These are phyloP conservation scores for Cinclus cinclus DNA, from an alignment of 2,113 vertebrate genomes.

Conservation along the genomic window DNA sequence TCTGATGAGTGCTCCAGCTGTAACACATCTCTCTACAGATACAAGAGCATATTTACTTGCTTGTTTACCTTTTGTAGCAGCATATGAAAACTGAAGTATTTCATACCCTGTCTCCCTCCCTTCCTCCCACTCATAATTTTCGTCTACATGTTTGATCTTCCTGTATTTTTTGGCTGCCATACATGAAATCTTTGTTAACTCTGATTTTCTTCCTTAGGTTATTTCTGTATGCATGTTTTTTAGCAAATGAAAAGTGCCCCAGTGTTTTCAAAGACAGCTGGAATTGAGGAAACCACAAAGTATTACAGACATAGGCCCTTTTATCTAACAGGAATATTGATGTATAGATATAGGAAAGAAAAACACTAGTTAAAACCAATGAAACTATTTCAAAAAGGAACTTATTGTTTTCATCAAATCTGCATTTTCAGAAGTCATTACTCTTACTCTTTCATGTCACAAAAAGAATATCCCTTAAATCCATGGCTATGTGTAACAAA, in stretches of 20 bases:
- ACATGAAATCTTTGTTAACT: neutral
- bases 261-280: neutral
- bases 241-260: neutral
- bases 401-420: neutral
- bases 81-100: neutral
- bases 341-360: neutral
- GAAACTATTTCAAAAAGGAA: neutral
- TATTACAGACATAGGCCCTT: neutral
- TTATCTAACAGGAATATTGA: neutral
- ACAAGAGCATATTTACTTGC: neutral
- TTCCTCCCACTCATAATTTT: neutral
- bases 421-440: neutral
- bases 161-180: neutral
- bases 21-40: neutral
- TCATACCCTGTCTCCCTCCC: neutral
- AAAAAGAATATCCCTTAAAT: neutral
- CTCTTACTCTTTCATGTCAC: neutral
- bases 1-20: neutral
- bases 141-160: neutral
- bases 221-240: neutral
- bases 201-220: neutral
- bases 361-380: neutral
- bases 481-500: neutral
- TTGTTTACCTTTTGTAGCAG: neutral
- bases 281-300: neutral